These are phyloP conservation scores for Tychaedon coryphoeus DNA, from an alignment of 2,113 vertebrate species.

Conservation along the genomic window DNA sequence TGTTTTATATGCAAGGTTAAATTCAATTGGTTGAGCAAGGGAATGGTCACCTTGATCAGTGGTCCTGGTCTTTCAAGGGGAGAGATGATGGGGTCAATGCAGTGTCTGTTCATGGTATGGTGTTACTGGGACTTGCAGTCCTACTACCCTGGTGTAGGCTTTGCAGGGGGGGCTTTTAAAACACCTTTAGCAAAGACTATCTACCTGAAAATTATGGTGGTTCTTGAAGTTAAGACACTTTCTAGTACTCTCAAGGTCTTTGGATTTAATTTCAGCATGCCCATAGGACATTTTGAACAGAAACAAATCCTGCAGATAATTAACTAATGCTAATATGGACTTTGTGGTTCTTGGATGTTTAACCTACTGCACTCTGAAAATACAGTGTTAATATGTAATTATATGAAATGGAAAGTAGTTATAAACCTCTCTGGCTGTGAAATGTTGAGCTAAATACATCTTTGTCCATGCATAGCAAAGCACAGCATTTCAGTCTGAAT, in stretches of 20 bases:
- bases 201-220: neutral
- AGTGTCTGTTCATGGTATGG: neutral
- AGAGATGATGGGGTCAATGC: neutral
- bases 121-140: neutral
- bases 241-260: constrained; percentile 5
- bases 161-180: neutral
- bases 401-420: constrained; percentile 36
- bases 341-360: constrained; percentile 12
- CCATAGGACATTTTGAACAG: constrained; percentile 42
- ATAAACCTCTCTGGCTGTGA: neutral
- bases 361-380: constrained; percentile 47
- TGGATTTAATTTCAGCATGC: constrained; percentile 35
- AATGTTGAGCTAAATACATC: constrained; percentile 2
- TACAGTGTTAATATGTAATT: constrained; percentile 3
- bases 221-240: neutral
- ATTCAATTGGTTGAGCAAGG: neutral
- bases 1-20: neutral
- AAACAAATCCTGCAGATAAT: constrained; percentile 35
- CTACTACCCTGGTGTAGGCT: neutral
- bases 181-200: neutral
- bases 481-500: constrained; percentile 4
- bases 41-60: neutral
- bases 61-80: neutral
- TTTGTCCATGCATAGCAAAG: constrained; percentile 60
- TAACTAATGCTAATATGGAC: constrained; percentile 35